Percentiles rank a stretch among this genome's conserved stretches.
Evolutionary conservation across 2,113 vertebrate genomes (phyloP).

Genomic region (Numida meleagris): DNA sequence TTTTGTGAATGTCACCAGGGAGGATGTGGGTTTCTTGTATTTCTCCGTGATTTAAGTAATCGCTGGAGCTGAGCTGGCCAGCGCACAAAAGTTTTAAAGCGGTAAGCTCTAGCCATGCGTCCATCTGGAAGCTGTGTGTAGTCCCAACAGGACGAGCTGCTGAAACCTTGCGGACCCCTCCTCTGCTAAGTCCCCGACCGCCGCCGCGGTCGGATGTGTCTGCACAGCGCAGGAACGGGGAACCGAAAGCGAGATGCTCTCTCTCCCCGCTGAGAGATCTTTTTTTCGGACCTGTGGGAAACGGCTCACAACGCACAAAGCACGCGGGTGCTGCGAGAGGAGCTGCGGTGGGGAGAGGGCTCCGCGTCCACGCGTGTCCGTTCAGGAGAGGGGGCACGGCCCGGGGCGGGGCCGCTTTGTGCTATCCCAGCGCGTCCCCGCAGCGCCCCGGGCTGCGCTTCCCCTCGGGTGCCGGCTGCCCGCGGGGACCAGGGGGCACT

Average conservation of each 20-base stretch:
- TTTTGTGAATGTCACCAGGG: constrained; percentile 16
- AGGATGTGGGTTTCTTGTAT: constrained; percentile 61
- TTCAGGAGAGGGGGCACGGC: not conserved
- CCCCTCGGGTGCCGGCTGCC: not conserved
- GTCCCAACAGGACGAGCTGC: not conserved
- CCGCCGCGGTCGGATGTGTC: not conserved
- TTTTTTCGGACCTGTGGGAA: not conserved
- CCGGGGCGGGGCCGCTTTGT: not conserved
- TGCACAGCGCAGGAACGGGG: not conserved
- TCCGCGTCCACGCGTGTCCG: not conserved
- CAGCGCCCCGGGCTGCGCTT: not conserved
- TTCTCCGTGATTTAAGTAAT: constrained; percentile 54
- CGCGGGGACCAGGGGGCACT: not conserved
- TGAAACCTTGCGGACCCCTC: not conserved
- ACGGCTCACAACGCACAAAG: not conserved
- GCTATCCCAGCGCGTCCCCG: not conserved
- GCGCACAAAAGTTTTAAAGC: not conserved
- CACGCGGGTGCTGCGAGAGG: not conserved
- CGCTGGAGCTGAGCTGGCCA: constrained; percentile 8
- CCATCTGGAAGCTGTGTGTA: not conserved
- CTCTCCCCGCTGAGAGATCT: not conserved
- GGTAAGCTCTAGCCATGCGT: not conserved
- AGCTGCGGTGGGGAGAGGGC: not conserved
- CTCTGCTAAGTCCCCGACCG: not conserved
- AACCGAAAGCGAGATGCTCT: not conserved